phyloP scores from a whole-genome alignment of 2,113 vertebrate genomes.

The Tympanuchus pallidicinctus region DNA sequence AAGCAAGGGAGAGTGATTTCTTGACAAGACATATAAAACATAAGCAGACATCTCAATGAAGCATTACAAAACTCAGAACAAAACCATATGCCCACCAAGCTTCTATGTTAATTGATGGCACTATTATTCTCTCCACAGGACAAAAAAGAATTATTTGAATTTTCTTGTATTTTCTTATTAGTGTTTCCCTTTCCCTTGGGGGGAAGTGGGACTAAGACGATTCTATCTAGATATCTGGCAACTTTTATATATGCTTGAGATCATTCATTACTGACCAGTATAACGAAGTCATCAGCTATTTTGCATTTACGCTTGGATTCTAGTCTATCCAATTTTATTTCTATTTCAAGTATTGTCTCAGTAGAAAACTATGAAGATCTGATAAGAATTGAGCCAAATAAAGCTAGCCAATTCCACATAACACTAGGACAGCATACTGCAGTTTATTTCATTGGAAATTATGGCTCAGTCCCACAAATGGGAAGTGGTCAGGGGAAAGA shows the following conservation, averaged over 20 bases:
- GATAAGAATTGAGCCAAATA: background rate
- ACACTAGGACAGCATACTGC: background rate
- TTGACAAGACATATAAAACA: background rate
- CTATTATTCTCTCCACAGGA: background rate
- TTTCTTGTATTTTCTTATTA: background rate
- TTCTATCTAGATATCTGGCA: background rate
- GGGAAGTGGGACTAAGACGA: background rate
- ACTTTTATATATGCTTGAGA: background rate
- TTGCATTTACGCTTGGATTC: background rate
- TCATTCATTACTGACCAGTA: background rate
- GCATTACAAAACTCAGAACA: background rate
- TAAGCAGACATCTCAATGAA: background rate
- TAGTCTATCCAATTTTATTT: background rate
- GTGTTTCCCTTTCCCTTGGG: background rate
- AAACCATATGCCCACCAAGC: background rate
- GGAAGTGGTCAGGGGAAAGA: background rate
- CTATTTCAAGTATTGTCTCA: background rate
- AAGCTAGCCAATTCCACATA: background rate
- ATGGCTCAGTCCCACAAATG: background rate
- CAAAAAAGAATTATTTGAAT: background rate
- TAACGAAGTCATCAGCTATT: background rate
- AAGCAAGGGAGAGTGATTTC: background rate
- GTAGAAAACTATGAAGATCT: constrained; percentile 28
- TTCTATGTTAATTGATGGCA: background rate
- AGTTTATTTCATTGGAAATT: background rate